A percentile compares a stretch with the other conserved stretches of the same genome.
These are phyloP conservation scores for Polyommatus iphigenia DNA, from an alignment of 2,888 invertebrate species.

Conservation along the genomic window DNA sequence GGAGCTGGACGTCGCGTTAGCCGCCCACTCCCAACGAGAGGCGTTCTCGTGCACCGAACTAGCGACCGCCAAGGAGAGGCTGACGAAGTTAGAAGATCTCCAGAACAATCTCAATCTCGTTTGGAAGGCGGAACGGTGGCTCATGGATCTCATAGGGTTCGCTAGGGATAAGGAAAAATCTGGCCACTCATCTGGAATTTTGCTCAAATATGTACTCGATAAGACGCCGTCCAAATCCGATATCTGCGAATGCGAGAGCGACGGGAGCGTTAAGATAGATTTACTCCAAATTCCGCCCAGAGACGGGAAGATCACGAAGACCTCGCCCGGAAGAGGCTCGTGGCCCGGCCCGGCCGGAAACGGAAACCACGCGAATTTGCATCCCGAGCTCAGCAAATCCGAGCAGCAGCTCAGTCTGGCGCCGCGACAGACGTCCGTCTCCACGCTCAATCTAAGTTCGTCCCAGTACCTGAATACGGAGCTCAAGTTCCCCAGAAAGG, in stretches of 20 bases:
- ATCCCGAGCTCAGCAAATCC: conserved; percentile 90
- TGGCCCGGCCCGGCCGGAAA: conserved; percentile 91
- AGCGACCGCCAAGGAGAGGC: conserved; percentile 90
- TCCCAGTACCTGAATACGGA: conserved; percentile 80
- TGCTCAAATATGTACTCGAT: conserved; percentile 68
- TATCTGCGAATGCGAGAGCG: conserved; percentile 59
- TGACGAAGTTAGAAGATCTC: conserved; percentile 90
- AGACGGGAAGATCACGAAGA: conserved; percentile 87
- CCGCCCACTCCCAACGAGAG: conserved; percentile 95
- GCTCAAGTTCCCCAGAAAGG: conserved; percentile 72
- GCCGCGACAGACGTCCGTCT: conserved; percentile 75
- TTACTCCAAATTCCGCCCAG: conserved; percentile 85
- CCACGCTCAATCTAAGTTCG: conserved; percentile 74
- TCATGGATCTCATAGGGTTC: conserved; percentile 96
- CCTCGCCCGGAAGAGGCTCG: conserved; percentile 88
- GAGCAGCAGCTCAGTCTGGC: conserved; percentile 85
- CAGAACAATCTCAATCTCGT: conserved; percentile 92
- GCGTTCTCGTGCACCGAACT: conserved; percentile 96
- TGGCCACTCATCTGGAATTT: conserved; percentile 69
- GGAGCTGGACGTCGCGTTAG: conserved; percentile 94
- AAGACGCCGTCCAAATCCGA: conserved; percentile 60
- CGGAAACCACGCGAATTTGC: conserved; percentile 73
- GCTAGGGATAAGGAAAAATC: conserved; percentile 87
- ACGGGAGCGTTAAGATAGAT: conserved; percentile 62
- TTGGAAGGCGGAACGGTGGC: conserved; percentile 97